phyloP scores from a whole-genome alignment of 53 echinoderm and acorn worm genomes.

The Luidia sarsii region DNA sequence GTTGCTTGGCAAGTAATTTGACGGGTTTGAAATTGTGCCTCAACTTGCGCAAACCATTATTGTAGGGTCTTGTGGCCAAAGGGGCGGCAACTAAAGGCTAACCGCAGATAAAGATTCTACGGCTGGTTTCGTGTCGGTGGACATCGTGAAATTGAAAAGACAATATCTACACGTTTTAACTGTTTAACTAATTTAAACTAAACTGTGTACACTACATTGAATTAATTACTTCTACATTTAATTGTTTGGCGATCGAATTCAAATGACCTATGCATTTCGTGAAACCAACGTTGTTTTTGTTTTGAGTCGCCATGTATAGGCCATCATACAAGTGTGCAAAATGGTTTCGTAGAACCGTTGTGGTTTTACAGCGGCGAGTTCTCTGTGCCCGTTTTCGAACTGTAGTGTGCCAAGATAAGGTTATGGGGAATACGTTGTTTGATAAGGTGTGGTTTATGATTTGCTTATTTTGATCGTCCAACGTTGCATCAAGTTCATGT shows the following conservation, averaged over 20 bases:
- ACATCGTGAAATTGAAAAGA: too few species aligned
- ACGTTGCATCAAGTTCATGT: neutral
- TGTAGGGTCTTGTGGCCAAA: conserved; percentile 6
- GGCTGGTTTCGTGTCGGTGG: too few species aligned
- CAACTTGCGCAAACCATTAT: conserved; percentile 16
- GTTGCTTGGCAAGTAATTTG: conserved; percentile 1
- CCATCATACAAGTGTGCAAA: conserved; percentile 44
- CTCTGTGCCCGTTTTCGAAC: neutral
- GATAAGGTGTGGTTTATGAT: neutral
- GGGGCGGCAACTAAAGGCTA: neutral
- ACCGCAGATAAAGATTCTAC: neutral
- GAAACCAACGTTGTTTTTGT: conserved; percentile 14
- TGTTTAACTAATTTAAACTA: too few species aligned
- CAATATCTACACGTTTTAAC: too few species aligned
- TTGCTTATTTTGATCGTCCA: neutral
- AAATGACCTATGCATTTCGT: too few species aligned
- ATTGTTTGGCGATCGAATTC: too few species aligned
- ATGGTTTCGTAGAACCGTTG: neutral
- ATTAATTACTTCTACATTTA: too few species aligned
- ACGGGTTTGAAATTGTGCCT: neutral
- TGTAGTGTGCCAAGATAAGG: conserved; percentile 7
- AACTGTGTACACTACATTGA: too few species aligned
- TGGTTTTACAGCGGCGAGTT: neutral
- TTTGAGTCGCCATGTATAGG: conserved; percentile 26
- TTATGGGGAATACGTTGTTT: neutral